Percentiles rank a stretch among this genome's conserved stretches.
Conservation (phyloP, 2,113 vertebrate genomes). For the Eretmodus cyanostictus region DNA sequence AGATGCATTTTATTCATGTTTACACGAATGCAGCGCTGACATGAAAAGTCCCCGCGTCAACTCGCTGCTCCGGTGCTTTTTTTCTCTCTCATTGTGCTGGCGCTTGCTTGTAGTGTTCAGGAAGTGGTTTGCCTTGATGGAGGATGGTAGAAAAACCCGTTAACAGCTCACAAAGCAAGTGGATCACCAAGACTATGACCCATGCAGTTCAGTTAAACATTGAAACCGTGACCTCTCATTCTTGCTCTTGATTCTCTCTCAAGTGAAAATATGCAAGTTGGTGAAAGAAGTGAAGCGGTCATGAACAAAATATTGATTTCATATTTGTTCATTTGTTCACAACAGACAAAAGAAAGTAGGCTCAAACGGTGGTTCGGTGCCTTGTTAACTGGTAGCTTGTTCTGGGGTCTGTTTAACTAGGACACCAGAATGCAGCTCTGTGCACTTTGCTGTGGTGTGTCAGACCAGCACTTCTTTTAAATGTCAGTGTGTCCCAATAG, state of each 20-base stretch:
- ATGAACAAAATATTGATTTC: not conserved
- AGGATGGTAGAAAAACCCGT: not conserved
- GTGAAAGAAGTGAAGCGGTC: not conserved
- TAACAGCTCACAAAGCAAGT: not conserved
- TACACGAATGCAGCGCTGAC: not conserved
- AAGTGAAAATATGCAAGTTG: not conserved
- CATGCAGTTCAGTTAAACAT: not conserved
- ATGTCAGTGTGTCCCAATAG: not conserved
- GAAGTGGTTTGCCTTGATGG: conserved; percentile 49
- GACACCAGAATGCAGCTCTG: not conserved
- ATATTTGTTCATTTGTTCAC: not conserved
- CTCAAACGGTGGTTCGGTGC: not conserved
- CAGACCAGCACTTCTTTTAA: not conserved
- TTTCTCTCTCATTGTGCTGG: not conserved
- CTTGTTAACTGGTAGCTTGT: not conserved
- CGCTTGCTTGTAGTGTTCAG: conserved; percentile 9
- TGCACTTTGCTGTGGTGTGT: not conserved
- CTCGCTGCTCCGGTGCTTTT: not conserved
- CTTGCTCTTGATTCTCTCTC: not conserved
- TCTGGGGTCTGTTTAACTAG: not conserved
- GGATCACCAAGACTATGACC: not conserved
- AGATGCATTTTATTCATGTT: not conserved
- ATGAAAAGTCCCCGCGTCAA: not conserved
- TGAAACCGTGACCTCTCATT: not conserved
- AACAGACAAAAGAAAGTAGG: not conserved